Percentiles rank a stretch among this genome's conserved stretches.
These are phyloP conservation scores for Elaphurus davidianus DNA, from an alignment of 2,113 vertebrate genomes.

Conservation along the genomic window DNA sequence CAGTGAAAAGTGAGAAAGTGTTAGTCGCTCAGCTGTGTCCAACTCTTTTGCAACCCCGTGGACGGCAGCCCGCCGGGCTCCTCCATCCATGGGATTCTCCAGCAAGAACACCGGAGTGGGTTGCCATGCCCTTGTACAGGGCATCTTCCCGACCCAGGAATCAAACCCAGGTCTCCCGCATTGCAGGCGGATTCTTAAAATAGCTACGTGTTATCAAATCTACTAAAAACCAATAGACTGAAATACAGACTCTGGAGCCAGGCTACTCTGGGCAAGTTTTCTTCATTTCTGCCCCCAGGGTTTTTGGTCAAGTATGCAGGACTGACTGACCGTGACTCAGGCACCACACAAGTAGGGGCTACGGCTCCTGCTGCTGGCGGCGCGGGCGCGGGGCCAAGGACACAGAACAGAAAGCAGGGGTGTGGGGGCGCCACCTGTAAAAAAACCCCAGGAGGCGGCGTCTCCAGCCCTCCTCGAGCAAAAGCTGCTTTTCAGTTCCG, in stretches of 20 bases:
- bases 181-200: neutral
- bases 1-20: neutral
- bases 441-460: neutral
- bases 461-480: neutral
- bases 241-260: neutral
- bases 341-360: accelerated
- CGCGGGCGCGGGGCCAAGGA: too few relatives aligned
- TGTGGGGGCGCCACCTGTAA: neutral
- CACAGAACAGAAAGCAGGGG: neutral
- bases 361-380: neutral
- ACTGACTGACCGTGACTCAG: too few relatives aligned
- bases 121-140: neutral
- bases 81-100: neutral
- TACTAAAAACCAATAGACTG: neutral
- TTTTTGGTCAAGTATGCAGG: neutral
- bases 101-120: neutral
- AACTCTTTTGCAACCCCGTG: neutral
- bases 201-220: neutral
- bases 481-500: neutral
- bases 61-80: neutral
- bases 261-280: neutral
- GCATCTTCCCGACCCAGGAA: neutral
- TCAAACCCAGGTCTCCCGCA: neutral
- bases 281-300: neutral
- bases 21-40: neutral